A percentile compares a stretch with the other conserved stretches of the same genome.
These are phyloP conservation scores for Enhydra lutris DNA, from an alignment of 2,113 vertebrate species.

Conservation along the genomic window DNA sequence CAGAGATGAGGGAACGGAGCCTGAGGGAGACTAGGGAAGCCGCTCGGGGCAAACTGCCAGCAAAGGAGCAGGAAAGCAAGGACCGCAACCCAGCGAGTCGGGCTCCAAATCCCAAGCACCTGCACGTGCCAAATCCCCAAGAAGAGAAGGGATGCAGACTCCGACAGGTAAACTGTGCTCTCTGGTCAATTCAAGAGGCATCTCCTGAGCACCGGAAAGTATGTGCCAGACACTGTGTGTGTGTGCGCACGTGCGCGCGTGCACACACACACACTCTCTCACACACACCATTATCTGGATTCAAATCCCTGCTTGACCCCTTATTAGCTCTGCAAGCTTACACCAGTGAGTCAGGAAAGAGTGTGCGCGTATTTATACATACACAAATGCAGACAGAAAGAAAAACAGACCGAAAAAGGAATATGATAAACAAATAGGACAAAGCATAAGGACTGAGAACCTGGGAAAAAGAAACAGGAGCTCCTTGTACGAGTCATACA, in stretches of 20 bases:
- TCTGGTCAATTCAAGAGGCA: background rate
- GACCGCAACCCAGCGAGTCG: background rate
- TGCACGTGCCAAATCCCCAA: background rate
- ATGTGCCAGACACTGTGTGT: background rate
- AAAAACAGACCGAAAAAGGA: background rate
- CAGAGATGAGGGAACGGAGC: background rate
- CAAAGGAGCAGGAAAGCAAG: background rate
- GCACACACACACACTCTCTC: background rate
- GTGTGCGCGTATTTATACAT: background rate
- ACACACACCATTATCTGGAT: background rate
- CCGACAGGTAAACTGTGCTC: background rate
- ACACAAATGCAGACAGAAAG: background rate
- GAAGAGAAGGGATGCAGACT: background rate
- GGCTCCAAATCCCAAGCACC: background rate
- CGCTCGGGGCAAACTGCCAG: background rate
- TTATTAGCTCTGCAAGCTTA: background rate
- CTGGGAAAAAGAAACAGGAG: background rate
- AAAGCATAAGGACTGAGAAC: background rate
- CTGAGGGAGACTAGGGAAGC: background rate
- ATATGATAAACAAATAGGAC: background rate
- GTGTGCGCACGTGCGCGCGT: accelerated
- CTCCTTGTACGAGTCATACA: background rate
- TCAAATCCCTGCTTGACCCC: background rate
- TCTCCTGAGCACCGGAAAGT: background rate
- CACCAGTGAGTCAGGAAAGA: background rate